Evolutionary conservation across 2,888 invertebrate genomes (phyloP).

Genomic region (Cantharis flavilabris): DNA sequence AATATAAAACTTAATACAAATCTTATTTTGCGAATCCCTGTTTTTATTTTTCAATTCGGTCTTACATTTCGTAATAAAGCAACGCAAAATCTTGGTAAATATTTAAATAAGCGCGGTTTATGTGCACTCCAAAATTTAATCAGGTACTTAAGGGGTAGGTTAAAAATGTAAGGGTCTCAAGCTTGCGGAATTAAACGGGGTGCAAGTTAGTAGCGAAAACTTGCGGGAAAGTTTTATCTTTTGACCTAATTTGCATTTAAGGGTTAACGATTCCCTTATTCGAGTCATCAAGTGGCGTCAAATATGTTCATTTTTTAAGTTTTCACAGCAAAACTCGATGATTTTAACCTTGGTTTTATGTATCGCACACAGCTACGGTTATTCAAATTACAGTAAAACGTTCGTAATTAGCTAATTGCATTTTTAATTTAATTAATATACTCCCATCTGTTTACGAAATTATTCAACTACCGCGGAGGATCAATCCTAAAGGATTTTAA

Average conservation of each 20-base stretch:
- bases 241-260: neutral
- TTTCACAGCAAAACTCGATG: neutral
- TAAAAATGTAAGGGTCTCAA: neutral
- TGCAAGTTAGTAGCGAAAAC: neutral
- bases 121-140: neutral
- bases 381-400: neutral
- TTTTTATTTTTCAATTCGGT: neutral
- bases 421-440: constrained; percentile 19
- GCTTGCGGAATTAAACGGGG: neutral
- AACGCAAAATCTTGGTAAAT: neutral
- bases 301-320: neutral
- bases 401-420: constrained; percentile 13
- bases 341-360: neutral
- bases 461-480: neutral
- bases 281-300: neutral
- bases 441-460: constrained; percentile 11
- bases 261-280: neutral
- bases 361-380: neutral
- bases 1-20: neutral
- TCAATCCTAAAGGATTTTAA: neutral
- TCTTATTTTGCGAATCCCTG: neutral
- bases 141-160: neutral
- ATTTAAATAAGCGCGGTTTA: neutral
- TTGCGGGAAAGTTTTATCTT: neutral
- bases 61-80: neutral